phyloP scores from a whole-genome alignment of 2,113 vertebrate genomes.

The Hiodon alosoides region DNA sequence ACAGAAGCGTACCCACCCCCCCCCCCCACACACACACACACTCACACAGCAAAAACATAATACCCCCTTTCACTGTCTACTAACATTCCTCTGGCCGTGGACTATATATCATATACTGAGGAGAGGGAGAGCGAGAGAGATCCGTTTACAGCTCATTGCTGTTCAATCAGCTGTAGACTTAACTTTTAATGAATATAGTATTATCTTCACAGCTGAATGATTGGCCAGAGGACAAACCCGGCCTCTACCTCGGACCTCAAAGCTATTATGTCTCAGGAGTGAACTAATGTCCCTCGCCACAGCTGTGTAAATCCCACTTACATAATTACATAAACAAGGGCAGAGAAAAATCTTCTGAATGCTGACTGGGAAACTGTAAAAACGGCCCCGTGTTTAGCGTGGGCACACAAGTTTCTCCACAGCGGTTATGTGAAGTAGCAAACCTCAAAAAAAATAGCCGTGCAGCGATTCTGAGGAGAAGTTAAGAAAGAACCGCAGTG shows the following conservation, averaged over 20 bases:
- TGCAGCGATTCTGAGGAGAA: no score
- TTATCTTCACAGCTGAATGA: slow-evolving; percentile 11
- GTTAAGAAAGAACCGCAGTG: no score
- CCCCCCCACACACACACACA: neutral
- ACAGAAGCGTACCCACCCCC: neutral
- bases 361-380: no score
- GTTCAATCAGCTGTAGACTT: slow-evolving; percentile 8
- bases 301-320: slow-evolving; percentile 6
- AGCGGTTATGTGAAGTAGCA: no score
- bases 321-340: neutral
- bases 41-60: slow-evolving; percentile 5
- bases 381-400: no score
- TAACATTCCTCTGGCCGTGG: slow-evolving; percentile 17
- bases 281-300: neutral
- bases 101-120: slow-evolving; percentile 7
- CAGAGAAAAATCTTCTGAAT: no score
- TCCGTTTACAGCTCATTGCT: slow-evolving; percentile 9
- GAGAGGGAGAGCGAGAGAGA: slow-evolving; percentile 21
- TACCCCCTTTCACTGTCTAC: slow-evolving; percentile 10
- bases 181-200: neutral
- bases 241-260: neutral
- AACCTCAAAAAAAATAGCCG: no score
- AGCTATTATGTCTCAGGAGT: neutral
- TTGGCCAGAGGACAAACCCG: neutral
- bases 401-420: no score